Evolutionary conservation across 2,888 invertebrate genomes (phyloP), one percentile per base, ranked within the genome.

Genomic region (Pilophorus perplexus): DNA sequence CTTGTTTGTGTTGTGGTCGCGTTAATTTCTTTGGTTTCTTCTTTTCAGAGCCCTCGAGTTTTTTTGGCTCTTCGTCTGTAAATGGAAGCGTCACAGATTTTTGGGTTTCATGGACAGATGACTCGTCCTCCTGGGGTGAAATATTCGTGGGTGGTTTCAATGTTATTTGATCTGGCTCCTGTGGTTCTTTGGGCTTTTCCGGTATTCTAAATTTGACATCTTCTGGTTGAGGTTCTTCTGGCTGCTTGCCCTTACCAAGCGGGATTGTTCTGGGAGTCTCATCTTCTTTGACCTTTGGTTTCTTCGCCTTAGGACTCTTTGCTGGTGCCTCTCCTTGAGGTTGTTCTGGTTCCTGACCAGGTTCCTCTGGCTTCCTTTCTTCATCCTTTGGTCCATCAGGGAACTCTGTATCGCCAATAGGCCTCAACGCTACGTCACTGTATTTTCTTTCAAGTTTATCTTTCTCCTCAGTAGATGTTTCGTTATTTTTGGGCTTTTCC

Each of bases 241-340:
- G n/a, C 25, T 25, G 33, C 48, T 67, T 67, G 6, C 40, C 46
- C 38, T 64, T 64, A 1, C 57, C 67, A 23, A 67, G 3, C 14
- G 33, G 20, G 2, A 60, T 14, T 16, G 42, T 37, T 73, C 72
- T 38, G 14, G 67, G 54, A 23, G 28, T 60, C 14, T 66, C 60
- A 74, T 74, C 20, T 1, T 62, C 16, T 3, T 73, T 25, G 72
- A 44, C 10, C 2, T 12, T 8, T 42, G 23, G 44, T 23, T 60
- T 66, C 54, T 71, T 67, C 6, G 73, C 72, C 8, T 76, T 64
- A 38, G 76, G 77, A 55, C 75, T 74, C 10, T 78, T 77, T 77
- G 75, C 67, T 79, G 80, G 22, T 77, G 71, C 70, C 77, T 79
- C 59, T 76, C 75, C 57, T 66, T 74, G 73, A 8, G 72, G 23